Percentiles rank a stretch among this genome's conserved stretches.
Conservation (phyloP, 2,797 vertebrate species). For the Dendrocincla fuliginosa region DNA sequence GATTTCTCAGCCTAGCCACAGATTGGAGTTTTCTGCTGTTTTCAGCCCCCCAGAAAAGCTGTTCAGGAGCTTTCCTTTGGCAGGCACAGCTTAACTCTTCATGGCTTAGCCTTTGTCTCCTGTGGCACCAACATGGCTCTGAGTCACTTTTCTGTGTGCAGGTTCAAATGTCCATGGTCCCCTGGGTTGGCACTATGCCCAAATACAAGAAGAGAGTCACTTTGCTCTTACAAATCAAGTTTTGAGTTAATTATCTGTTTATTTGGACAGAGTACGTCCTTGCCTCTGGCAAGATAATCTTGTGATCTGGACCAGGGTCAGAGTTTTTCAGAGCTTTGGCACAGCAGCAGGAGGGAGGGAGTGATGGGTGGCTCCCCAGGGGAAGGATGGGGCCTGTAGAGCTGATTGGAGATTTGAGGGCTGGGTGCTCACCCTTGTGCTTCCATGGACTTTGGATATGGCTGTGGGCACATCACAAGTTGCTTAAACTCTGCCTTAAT, state of each 20-base stretch:
- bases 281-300: neutral
- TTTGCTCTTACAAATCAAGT: slow-evolving; percentile 47
- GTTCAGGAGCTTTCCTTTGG: neutral
- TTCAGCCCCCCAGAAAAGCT: neutral
- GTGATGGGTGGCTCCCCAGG: neutral
- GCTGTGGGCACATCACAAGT: neutral
- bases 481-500: neutral
- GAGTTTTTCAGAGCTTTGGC: neutral
- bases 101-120: neutral
- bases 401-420: neutral
- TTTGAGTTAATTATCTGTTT: slow-evolving; percentile 56
- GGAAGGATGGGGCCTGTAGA: neutral
- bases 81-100: neutral
- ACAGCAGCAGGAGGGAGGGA: neutral
- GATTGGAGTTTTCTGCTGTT: neutral
- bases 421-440: neutral
- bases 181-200: neutral
- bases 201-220: neutral
- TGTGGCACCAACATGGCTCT: fast-evolving
- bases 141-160: neutral
- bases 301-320: neutral
- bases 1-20: neutral
- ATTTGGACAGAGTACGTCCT: neutral
- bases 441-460: fast-evolving
- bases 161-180: slow-evolving; percentile 20